These are phyloP conservation scores for Pseudomyrmex gracilis DNA, from an alignment of 1,140 invertebrate species.

Conservation along the genomic window DNA sequence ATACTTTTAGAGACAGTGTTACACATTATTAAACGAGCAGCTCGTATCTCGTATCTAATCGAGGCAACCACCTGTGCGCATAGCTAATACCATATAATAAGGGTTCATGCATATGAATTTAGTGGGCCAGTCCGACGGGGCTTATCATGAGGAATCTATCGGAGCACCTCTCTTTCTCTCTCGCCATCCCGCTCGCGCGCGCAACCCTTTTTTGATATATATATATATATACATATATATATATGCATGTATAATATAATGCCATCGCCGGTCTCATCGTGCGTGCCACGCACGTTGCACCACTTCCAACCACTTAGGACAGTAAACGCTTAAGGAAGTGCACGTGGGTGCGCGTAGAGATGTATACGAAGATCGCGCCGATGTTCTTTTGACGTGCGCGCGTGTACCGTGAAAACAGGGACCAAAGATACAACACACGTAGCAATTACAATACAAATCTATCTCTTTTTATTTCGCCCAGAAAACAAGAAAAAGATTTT, in stretches of 20 bases:
- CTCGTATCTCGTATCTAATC: slow-evolving; percentile 65
- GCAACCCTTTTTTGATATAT: slow-evolving; percentile 79
- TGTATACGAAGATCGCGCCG: slow-evolving; percentile 6
- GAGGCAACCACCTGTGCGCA: slow-evolving; percentile 84
- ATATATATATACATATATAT: slow-evolving; percentile 46
- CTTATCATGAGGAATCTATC: slow-evolving; percentile 81
- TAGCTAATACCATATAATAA: slow-evolving; percentile 85
- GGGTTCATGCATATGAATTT: slow-evolving; percentile 85
- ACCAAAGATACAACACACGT: no score
- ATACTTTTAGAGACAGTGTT: slow-evolving; percentile 66
- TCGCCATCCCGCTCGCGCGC: slow-evolving; percentile 50
- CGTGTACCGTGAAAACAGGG: slow-evolving; percentile 23
- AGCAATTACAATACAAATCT: neutral
- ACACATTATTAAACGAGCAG: slow-evolving; percentile 68
- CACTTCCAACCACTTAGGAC: slow-evolving; percentile 22
- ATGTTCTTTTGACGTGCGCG: slow-evolving; percentile 28
- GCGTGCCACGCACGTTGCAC: slow-evolving; percentile 42
- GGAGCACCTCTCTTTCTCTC: slow-evolving; percentile 53
- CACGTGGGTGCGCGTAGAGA: slow-evolving; percentile 54
- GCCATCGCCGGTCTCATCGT: slow-evolving; percentile 37
- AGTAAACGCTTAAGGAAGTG: slow-evolving; percentile 15
- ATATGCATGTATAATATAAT: slow-evolving; percentile 58
- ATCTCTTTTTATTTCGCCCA: neutral
- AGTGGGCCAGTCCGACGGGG: slow-evolving; percentile 75
- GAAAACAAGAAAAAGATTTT: no score